Evolutionary conservation across 2,888 invertebrate species (phyloP), one percentile per base, ranked within the genome.

Genomic region (Leucania comma): DNA sequence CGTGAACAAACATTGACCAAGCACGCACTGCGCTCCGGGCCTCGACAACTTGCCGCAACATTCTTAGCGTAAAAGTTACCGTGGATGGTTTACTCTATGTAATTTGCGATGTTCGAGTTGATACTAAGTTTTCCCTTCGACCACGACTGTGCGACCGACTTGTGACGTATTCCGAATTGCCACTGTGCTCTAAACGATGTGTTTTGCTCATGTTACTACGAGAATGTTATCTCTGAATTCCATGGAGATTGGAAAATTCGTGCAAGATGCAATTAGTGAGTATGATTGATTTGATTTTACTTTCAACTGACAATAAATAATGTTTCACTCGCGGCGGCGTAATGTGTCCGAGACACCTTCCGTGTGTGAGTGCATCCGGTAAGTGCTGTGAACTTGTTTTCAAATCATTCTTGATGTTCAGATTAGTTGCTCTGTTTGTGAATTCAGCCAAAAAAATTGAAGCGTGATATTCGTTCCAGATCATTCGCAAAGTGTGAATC

Each of bases 11-110:
- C 94, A 94, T 94, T 94, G 94, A 92, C 94, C 94, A 94, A 94
- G 92, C 94, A 92, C 91, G 93, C 93, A 89, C 90, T 89, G 92
- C 91, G 91, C 92, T 89, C 90, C 75, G 86, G 84, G 86, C 83
- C 75, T 85, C 93, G 91, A 92, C 94, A 85, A 92, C 94, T 94
- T 90, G 89, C 94, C 95, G 95, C 95, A 95, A 95, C 96, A 96
- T 96, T 96, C 96, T 94, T 95, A 95, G 93, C 91, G 96, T 95
- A 96, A 96, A 95, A 96, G 95, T 95, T 95, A 95, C 85, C 92
- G 95, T 92, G 95, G 90, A 94, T 93, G 96, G 96, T 95, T 94
- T 95, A 95, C 95, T 96, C 95, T 95, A 94, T 92, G 95, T 89
- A 95, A 95, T 95, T 92, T 95, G 95, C 94, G 94, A 94, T 91